Conservation (phyloP, 2,888 invertebrate genomes). For the Plagiodera versicolora region DNA sequence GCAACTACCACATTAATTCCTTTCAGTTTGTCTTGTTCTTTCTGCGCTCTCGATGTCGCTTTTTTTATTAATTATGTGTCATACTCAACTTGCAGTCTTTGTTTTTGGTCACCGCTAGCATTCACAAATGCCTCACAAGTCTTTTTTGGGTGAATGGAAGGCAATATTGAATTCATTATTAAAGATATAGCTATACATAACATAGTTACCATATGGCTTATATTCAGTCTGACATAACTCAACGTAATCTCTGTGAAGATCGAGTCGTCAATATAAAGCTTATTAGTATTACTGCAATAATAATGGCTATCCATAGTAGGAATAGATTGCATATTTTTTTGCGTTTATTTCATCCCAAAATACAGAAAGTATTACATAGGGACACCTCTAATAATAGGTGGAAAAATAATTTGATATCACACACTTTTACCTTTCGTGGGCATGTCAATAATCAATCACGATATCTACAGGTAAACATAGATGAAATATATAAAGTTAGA, state of each 20-base stretch:
- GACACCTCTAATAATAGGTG: not conserved
- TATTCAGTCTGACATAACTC: constrained; percentile 20
- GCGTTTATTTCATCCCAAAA: not conserved
- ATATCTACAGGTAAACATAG: not conserved
- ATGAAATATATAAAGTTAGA: constrained; percentile 6
- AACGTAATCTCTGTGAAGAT: constrained; percentile 35
- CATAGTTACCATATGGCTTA: constrained; percentile 22
- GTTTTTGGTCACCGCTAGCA: constrained; percentile 19
- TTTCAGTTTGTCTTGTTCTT: constrained; percentile 28
- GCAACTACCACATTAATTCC: constrained; percentile 24
- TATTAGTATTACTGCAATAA: no score
- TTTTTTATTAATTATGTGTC: constrained; percentile 31
- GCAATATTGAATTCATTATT: constrained; percentile 31
- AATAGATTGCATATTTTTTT: not conserved
- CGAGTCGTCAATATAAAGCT: no score
- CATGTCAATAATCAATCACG: not conserved
- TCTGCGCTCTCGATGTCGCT: constrained; percentile 28
- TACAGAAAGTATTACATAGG: not conserved
- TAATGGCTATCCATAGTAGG: no score
- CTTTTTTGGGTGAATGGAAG: constrained; percentile 31
- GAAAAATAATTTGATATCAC: not conserved
- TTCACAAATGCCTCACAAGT: constrained; percentile 25
- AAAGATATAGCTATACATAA: constrained; percentile 27
- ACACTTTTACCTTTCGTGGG: not conserved
- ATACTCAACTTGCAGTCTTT: constrained; percentile 24